These are phyloP conservation scores for Cyanoliseus patagonus DNA, from an alignment of 2,113 vertebrate genomes.

Conservation along the genomic window DNA sequence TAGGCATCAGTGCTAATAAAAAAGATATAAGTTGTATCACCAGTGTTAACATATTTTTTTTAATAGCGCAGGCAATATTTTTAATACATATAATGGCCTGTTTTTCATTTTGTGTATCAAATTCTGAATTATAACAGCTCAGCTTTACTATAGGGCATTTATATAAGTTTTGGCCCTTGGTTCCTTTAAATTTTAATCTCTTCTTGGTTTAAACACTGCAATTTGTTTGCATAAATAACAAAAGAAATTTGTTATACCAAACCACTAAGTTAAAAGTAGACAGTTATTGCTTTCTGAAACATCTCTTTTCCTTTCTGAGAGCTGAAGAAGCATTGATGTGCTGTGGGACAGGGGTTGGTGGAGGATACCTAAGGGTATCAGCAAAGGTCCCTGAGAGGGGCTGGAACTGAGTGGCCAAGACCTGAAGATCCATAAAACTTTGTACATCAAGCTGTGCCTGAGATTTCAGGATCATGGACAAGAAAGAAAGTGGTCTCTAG, in stretches of 20 bases:
- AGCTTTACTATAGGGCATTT: background rate
- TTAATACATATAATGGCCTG: background rate
- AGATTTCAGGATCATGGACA: constrained; percentile 51
- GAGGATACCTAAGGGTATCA: constrained; percentile 21
- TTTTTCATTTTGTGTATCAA: background rate
- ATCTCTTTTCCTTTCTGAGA: constrained; percentile 13
- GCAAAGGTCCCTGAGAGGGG: constrained; percentile 13
- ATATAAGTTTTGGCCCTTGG: background rate
- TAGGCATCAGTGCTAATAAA: background rate
- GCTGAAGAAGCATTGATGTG: constrained; percentile 9
- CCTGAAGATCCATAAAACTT: constrained; percentile 43
- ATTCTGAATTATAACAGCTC: background rate
- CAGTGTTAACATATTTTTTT: background rate
- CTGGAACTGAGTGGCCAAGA: constrained; percentile 40
- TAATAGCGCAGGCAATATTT: background rate
- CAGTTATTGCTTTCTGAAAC: background rate
- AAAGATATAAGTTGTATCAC: background rate
- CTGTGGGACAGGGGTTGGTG: constrained; percentile 13
- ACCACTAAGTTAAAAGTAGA: background rate
- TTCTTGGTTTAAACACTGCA: background rate
- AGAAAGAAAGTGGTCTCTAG: constrained; percentile 59
- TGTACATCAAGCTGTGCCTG: constrained; percentile 54
- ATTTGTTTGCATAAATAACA: background rate
- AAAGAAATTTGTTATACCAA: background rate
- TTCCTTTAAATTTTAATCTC: background rate